Percentiles rank a stretch among this genome's conserved stretches.
phyloP scores from a whole-genome alignment of 2,113 vertebrate species.

The Gracilinanus agilis region DNA sequence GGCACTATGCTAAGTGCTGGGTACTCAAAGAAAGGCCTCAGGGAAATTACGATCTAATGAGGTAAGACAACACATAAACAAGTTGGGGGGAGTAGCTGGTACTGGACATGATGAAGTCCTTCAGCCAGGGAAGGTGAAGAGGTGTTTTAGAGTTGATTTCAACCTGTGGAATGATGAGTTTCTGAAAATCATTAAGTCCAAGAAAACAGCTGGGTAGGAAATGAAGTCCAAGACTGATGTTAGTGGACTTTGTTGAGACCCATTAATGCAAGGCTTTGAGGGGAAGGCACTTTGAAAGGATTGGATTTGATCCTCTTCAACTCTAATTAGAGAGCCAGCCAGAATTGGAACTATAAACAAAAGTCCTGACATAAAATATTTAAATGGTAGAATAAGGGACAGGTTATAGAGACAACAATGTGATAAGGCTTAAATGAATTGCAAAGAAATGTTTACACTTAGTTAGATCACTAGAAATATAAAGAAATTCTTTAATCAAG shows the following conservation, averaged over 20 bases:
- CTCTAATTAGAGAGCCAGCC: background rate
- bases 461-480: background rate
- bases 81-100: background rate
- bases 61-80: background rate
- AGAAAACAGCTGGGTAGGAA: background rate
- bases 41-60: background rate
- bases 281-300: background rate
- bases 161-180: background rate
- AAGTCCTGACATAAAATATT: background rate
- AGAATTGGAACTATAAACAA: background rate
- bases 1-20: too few relatives aligned
- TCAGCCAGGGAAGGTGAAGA: background rate
- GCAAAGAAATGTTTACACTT: background rate
- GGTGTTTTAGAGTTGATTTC: background rate
- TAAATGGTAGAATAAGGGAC: background rate
- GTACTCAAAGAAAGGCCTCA: background rate
- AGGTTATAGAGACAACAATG: too few relatives aligned
- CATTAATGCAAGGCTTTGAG: background rate
- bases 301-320: background rate
- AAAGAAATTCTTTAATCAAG: background rate
- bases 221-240: background rate
- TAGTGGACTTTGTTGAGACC: background rate
- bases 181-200: background rate
- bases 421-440: background rate
- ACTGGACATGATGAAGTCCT: background rate